These are phyloP conservation scores for Euphonia xanthogaster DNA, from an alignment of 2,797 vertebrate species.

Conservation along the genomic window DNA sequence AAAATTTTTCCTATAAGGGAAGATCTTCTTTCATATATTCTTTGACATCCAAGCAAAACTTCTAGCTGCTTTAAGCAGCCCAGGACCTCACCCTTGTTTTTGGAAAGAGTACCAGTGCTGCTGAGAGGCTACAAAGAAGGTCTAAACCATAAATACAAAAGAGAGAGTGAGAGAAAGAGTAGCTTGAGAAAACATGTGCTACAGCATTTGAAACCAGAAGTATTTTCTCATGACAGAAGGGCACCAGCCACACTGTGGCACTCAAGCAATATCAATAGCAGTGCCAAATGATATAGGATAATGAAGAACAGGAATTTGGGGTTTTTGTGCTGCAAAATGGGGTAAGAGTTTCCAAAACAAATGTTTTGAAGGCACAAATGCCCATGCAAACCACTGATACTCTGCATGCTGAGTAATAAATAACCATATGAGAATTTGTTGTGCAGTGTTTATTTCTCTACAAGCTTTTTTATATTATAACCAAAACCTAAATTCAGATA, in stretches of 20 bases:
- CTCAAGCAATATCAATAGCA: neutral
- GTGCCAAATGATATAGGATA: neutral
- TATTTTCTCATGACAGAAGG: neutral
- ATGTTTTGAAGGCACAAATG: neutral
- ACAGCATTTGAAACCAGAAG: neutral
- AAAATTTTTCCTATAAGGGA: neutral
- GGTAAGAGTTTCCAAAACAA: constrained; percentile 29
- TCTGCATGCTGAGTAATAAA: neutral
- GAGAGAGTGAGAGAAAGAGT: neutral
- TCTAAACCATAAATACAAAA: neutral
- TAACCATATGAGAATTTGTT: neutral
- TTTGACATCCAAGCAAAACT: constrained; percentile 11
- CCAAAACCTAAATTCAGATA: neutral
- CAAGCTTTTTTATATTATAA: neutral
- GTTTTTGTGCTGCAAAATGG: neutral
- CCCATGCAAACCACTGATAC: neutral
- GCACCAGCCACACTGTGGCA: neutral
- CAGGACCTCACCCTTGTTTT: neutral
- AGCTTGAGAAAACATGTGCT: neutral
- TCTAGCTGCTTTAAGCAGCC: neutral
- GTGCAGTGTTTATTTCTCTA: neutral
- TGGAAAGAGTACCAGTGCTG: neutral
- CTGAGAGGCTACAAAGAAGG: neutral
- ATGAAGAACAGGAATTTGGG: neutral
- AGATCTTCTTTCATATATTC: neutral